These are phyloP conservation scores for Phylloscopus trochilus DNA, from an alignment of 2,113 vertebrate genomes.

Conservation along the genomic window DNA sequence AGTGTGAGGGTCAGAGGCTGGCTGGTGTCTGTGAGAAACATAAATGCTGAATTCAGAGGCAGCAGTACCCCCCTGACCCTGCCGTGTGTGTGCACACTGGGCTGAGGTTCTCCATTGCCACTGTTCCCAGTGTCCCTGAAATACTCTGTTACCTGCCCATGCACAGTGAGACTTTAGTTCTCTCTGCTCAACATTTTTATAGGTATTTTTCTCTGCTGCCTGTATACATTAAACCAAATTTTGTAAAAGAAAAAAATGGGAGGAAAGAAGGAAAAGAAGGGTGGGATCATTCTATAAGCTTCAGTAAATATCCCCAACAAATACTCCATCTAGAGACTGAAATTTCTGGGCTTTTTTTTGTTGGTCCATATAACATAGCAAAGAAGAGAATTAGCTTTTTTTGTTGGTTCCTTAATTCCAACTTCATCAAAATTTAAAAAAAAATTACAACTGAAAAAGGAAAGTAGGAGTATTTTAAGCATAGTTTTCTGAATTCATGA, in stretches of 20 bases:
- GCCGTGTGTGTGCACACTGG: not conserved
- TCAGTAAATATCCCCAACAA: not conserved
- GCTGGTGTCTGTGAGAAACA: not conserved
- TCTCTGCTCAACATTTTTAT: not conserved
- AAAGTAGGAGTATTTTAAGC: slow-evolving; percentile 4
- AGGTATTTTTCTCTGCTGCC: not conserved
- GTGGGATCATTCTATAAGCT: not conserved
- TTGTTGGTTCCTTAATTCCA: not conserved
- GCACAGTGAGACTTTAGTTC: not conserved
- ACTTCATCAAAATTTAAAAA: not conserved
- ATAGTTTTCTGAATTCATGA: slow-evolving; percentile 5
- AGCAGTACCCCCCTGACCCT: not conserved
- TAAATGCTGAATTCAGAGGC: not conserved
- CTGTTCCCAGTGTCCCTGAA: not conserved
- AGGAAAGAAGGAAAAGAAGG: not conserved
- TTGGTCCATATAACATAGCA: not conserved
- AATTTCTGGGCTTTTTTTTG: not conserved
- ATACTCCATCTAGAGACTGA: not conserved
- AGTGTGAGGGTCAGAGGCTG: not conserved
- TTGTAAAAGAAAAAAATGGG: not conserved
- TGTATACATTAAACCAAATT: not conserved
- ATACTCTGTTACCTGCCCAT: not conserved
- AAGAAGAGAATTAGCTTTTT: not conserved
- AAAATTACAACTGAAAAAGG: not conserved
- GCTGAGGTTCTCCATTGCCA: not conserved